Conservation (phyloP, 2,797 vertebrate species). For the Chaetophractus vellerosus region DNA sequence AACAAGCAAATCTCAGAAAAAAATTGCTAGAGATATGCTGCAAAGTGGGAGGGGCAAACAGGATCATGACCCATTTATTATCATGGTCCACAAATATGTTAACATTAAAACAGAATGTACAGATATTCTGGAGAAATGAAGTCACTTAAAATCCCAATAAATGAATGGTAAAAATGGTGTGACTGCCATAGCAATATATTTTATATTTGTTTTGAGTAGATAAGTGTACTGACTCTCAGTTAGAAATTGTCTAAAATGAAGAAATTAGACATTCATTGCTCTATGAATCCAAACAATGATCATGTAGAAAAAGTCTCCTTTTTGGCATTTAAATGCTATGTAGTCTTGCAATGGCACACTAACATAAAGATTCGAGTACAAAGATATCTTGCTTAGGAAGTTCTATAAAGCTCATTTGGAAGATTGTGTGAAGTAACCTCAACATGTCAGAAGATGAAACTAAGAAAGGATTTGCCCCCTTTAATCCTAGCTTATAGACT, state of each 20-base stretch:
- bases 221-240: background rate
- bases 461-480: background rate
- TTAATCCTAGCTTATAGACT: background rate
- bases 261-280: background rate
- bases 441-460: background rate
- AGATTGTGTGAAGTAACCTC: background rate
- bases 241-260: background rate
- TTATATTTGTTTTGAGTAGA: constrained; percentile 20
- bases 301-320: background rate
- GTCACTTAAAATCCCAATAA: background rate
- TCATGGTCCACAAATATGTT: background rate
- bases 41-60: accelerated
- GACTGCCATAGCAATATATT: background rate
- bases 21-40: background rate
- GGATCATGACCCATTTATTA: background rate
- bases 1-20: background rate
- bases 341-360: background rate
- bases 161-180: background rate
- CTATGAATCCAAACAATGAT: background rate
- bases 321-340: background rate
- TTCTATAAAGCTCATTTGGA: background rate
- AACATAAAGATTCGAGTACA: background rate
- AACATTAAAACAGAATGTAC: background rate
- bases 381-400: background rate
- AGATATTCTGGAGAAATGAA: background rate